Base-by-base conservation (phyloP, 1,140 invertebrate genomes). In the Penaeus indicus region DNA sequence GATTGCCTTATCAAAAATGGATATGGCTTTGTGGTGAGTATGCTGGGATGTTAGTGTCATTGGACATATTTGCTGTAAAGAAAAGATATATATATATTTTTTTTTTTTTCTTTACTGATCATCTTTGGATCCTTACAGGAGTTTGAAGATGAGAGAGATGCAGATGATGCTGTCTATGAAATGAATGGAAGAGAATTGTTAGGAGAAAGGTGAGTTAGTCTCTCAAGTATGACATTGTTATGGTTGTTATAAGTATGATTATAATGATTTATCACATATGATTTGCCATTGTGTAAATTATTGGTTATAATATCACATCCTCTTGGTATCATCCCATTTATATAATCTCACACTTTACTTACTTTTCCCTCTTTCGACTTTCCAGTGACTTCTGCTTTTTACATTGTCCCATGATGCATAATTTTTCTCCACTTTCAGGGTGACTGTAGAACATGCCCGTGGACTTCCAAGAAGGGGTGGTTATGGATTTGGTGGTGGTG, bases 81-180 rank as follows among this genome's bases (percentile, higher is more conserved):
- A 72, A 25, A 25, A 72, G 21, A 16, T 25, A 4, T 72, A 32
- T 27, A 3, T 18, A 69, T 64, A 21, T 32, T 77, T 77, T 18
- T 77, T 10, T 79, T 3, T 21, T 0, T 10, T 42, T 25, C 22
- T 79, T 27, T 38, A 32, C 21, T 27, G 7, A 60, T n/a, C 19
- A 25, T 4, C 10, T 60, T 21, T 82, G 11, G 54, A 16, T 16
- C 19, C 0, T 94, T 94, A 67, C 92, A 97, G 98, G 98, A 99
- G 95, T 99, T 99, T 94, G 98, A 99, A 93, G 97, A 99, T 93
- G 96, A 98, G 92, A 95, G 98, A 93, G 98, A 99, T 95, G 98
- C 98, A 72, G 98, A 99, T 93, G 98, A 99, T 95, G 98, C 98
- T 47, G 97, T 99, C 1, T 99, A 99, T 94, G 98, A 99, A 93